phyloP scores from a whole-genome alignment of 2,797 vertebrate species.

The Dipus sagitta region DNA sequence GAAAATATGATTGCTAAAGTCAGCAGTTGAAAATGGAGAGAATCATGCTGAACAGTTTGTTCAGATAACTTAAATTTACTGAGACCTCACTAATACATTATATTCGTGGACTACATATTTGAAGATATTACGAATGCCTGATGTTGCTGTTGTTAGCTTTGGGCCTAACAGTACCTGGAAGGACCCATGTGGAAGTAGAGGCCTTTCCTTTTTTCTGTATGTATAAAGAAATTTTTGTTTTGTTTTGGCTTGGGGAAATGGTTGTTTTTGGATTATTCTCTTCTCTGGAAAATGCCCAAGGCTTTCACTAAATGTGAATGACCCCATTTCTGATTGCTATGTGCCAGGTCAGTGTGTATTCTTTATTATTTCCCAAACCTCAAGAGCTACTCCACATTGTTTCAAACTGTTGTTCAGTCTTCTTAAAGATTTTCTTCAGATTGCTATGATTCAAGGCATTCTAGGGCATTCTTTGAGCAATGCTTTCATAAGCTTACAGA shows the following conservation, averaged over 20 bases:
- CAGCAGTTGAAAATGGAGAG: conserved; percentile 58
- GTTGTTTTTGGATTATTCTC: conserved; percentile 69
- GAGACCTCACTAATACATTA: conserved; percentile 13
- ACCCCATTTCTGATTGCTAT: conserved; percentile 72
- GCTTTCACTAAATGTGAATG: conserved; percentile 74
- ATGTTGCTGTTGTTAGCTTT: conserved; percentile 5
- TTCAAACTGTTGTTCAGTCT: conserved; percentile 62
- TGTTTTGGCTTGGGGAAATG: conserved; percentile 54
- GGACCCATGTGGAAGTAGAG: not conserved
- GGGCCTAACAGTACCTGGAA: not conserved
- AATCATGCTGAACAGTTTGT: conserved; percentile 9
- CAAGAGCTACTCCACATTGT: conserved; percentile 43
- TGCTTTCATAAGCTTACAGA: not conserved
- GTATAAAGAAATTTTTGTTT: conserved; percentile 38
- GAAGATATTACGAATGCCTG: not conserved
- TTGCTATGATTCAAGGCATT: conserved; percentile 35
- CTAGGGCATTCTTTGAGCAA: conserved; percentile 32
- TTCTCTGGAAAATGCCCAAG: conserved; percentile 70
- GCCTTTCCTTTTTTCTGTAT: not conserved
- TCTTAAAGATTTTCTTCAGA: conserved; percentile 64
- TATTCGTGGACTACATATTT: not conserved
- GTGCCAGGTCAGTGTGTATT: not conserved
- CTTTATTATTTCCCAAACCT: conserved; percentile 71
- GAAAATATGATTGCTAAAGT: conserved; percentile 65
- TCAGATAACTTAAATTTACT: conserved; percentile 35